A percentile compares a stretch with the other conserved stretches of the same genome.
phyloP scores from a whole-genome alignment of 2,113 vertebrate species.

The Phrynocephalus versicolor region DNA sequence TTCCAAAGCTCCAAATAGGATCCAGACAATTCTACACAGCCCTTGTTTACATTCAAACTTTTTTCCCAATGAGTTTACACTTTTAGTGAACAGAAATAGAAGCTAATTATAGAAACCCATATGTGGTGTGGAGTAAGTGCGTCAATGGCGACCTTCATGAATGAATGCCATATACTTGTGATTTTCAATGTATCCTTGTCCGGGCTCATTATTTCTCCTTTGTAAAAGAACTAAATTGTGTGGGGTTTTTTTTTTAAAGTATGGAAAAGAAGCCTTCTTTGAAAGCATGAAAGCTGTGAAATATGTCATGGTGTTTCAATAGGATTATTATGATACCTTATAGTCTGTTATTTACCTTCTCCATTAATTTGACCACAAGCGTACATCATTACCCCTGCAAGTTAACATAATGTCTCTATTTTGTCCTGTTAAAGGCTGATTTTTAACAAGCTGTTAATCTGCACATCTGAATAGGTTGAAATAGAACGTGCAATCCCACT shows the following conservation, averaged over 20 bases:
- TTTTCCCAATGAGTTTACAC: not conserved
- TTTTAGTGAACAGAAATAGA: not conserved
- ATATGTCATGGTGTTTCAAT: conserved; percentile 40
- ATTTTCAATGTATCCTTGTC: conserved; percentile 14
- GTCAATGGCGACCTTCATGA: too few relatives aligned
- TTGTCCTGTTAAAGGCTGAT: conserved; percentile 25
- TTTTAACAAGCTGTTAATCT: conserved; percentile 44
- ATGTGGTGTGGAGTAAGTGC: not conserved
- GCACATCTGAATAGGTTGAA: not conserved
- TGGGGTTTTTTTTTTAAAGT: conserved; percentile 13
- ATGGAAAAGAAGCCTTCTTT: conserved; percentile 28
- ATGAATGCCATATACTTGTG: not conserved
- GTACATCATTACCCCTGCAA: conserved; percentile 14
- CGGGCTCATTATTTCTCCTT: not conserved
- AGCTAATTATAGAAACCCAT: not conserved
- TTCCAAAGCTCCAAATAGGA: too few relatives aligned
- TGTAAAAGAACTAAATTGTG: conserved; percentile 29
- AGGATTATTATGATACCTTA: conserved; percentile 26
- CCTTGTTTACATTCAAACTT: not conserved
- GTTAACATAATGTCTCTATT: conserved; percentile 33
- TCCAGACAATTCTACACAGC: too few relatives aligned
- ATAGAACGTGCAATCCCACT: not conserved
- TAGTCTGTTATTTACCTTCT: conserved; percentile 44
- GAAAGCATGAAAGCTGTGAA: conserved; percentile 33
- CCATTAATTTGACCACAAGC: conserved; percentile 32